These are phyloP conservation scores for Spinibarbus caldwelli DNA, from an alignment of 2,797 vertebrate genomes.

Conservation along the genomic window DNA sequence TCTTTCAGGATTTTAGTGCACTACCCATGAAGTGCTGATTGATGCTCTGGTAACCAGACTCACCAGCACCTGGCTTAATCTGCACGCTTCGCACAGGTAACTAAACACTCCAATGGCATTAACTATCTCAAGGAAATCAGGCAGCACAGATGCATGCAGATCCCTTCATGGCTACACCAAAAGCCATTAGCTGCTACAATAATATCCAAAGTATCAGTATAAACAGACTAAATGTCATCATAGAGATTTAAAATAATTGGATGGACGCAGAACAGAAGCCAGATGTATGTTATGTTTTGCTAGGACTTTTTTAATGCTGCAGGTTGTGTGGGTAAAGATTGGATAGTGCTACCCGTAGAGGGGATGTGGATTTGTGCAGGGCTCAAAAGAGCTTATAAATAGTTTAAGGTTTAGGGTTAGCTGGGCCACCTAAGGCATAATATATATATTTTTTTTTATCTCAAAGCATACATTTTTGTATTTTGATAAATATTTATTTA, in stretches of 20 bases:
- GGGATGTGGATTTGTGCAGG: slow-evolving; percentile 11
- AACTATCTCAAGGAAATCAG: slow-evolving; percentile 40
- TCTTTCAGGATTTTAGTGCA: not conserved
- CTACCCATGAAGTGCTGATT: not conserved
- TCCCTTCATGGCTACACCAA: slow-evolving; percentile 46
- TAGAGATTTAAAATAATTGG: slow-evolving; percentile 73
- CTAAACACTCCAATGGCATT: slow-evolving; percentile 22
- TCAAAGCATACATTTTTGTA: not conserved
- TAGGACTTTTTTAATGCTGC: slow-evolving; percentile 65
- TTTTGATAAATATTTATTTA: not conserved
- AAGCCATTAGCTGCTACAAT: slow-evolving; percentile 67
- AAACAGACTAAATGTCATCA: slow-evolving; percentile 71
- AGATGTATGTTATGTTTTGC: slow-evolving; percentile 64
- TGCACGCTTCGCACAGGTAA: slow-evolving; percentile 34
- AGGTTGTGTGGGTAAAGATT: slow-evolving; percentile 66
- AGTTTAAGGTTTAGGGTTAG: not conserved
- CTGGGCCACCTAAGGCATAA: not conserved
- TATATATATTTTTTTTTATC: not conserved
- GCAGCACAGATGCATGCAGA: slow-evolving; percentile 24
- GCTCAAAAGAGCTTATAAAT: slow-evolving; percentile 10
- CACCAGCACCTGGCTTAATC: slow-evolving; percentile 42
- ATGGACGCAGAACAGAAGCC: slow-evolving; percentile 64
- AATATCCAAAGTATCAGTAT: slow-evolving; percentile 73
- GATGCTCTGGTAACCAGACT: slow-evolving; percentile 26
- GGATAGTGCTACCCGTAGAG: not conserved